A percentile compares a stretch with the other conserved stretches of the same genome.
Conservation (phyloP, 2,888 invertebrate genomes). For the Venusia cambrica region DNA sequence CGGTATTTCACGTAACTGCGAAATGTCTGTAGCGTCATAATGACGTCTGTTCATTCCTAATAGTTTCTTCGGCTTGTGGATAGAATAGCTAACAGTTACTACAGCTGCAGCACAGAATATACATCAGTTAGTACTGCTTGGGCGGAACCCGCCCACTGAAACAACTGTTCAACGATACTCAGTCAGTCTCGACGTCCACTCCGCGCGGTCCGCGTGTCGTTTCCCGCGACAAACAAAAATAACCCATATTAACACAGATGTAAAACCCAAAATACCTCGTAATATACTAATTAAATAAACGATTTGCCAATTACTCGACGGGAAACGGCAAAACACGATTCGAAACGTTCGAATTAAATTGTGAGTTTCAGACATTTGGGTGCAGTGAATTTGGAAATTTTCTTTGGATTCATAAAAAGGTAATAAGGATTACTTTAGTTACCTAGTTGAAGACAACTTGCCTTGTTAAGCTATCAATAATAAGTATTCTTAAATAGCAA, state of each 20-base stretch:
- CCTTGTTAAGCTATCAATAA: too few species aligned
- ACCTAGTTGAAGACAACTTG: too few species aligned
- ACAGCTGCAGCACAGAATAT: slow-evolving; percentile 2
- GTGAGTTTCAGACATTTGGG: slow-evolving; percentile 55
- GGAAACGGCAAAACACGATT: slow-evolving; percentile 56
- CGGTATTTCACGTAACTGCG: slow-evolving; percentile 34
- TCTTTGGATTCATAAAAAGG: slow-evolving; percentile 53
- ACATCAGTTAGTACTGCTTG: slow-evolving; percentile 30
- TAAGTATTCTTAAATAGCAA: too few species aligned
- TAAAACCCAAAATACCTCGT: slow-evolving; percentile 41
- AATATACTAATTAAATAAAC: slow-evolving; percentile 27
- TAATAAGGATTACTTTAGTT: neutral
- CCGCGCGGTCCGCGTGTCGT: slow-evolving; percentile 80
- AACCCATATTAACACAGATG: slow-evolving; percentile 37
- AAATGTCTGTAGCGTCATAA: slow-evolving; percentile 46
- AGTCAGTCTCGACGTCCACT: slow-evolving; percentile 77
- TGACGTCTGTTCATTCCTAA: slow-evolving; percentile 11
- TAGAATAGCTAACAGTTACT: slow-evolving; percentile 7
- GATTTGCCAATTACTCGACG: slow-evolving; percentile 39
- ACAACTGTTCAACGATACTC: slow-evolving; percentile 25
- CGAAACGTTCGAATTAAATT: slow-evolving; percentile 51
- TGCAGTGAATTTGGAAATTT: slow-evolving; percentile 49
- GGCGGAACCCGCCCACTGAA: slow-evolving; percentile 75
- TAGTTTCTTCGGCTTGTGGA: slow-evolving; percentile 1
- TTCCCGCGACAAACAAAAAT: slow-evolving; percentile 50